Evolutionary conservation across 2,113 vertebrate species (phyloP).

Genomic region (Hemiscyllium ocellatum): DNA sequence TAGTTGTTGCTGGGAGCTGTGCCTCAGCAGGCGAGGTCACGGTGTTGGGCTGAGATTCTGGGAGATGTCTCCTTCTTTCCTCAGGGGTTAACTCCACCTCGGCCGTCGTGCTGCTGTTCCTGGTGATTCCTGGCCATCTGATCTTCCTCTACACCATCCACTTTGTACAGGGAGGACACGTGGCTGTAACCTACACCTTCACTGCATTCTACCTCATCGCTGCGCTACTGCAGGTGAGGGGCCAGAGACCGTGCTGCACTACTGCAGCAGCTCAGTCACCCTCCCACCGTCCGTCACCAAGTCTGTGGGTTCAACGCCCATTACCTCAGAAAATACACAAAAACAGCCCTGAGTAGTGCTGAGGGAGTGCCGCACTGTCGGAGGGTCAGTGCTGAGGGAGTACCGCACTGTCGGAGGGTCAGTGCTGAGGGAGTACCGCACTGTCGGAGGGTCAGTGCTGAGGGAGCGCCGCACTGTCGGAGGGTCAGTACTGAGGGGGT

Average conservation of each 20-base stretch:
- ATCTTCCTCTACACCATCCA: slow-evolving; percentile 78
- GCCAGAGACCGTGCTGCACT: not conserved
- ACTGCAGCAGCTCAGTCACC: too few species aligned
- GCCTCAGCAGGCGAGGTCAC: too few species aligned
- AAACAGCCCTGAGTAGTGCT: too few species aligned
- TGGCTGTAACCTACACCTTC: slow-evolving; percentile 62
- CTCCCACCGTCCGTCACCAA: too few species aligned
- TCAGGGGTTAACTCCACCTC: slow-evolving; percentile 83
- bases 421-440: not conserved
- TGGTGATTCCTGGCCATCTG: slow-evolving; percentile 84
- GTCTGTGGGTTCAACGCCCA: too few species aligned
- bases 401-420: too few species aligned
- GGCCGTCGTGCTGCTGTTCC: slow-evolving; percentile 75
- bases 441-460: not conserved
- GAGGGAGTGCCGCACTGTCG: not conserved
- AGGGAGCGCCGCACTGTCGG: not conserved
- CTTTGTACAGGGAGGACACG: slow-evolving; percentile 70
- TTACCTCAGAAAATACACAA: too few species aligned
- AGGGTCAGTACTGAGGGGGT: not conserved
- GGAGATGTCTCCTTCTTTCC: slow-evolving; percentile 33
- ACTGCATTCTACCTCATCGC: slow-evolving; percentile 73
- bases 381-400: not conserved
- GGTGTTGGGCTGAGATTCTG: too few species aligned
- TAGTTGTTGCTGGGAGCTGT: not conserved
- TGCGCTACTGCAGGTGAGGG: slow-evolving; percentile 75